Evolutionary conservation across 2,113 vertebrate species (phyloP), one percentile per base, ranked within the genome.

Genomic region (Neotoma lepida): DNA sequence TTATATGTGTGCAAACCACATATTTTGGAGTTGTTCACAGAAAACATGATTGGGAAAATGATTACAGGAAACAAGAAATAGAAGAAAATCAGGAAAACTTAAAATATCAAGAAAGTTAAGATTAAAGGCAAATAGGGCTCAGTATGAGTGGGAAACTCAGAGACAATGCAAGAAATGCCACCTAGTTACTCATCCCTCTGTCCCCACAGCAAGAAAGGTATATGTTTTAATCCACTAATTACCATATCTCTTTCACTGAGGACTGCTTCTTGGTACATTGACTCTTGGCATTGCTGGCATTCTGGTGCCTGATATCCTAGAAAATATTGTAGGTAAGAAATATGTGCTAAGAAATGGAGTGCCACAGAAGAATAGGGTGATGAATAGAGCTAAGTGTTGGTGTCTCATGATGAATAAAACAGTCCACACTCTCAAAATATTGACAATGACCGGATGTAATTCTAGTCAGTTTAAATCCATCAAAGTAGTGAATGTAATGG

Each of bases 11-110:
- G 46, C 30, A 61, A 81, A 90, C 54, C 91, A 26, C 58, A 28
- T 77, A 80, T 80, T 71, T 85, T 70, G n/a, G 20, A 94, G 30
- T 14, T 63, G 35, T 24, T 91, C 18, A 30, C 1, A 41, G 58
- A 26, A 95, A 94, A 10, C 18, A 81, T 3, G 18, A 70, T 9
- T 35, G 74, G 22, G 56, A 84, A 94, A 93, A 49, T 78, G 14
- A 9, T 17, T 14, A 33, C 2, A 41, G 30, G 46, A 93, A 18
- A 71, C 3, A 71, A 33, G 64, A 94, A 68, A 49, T 28, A 46
- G 41, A 78, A 89, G 46, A 63, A 86, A 63, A 12, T 7, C 35
- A 77, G 28, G 61, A 93, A 89, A 76, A 28, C 81, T 71, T 89
- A 51, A 0, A 39, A 35, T n/a, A 84, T 73, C 24, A 63, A 49